Conservation (phyloP, 2,888 invertebrate species). For the Eretmocerus hayati region DNA sequence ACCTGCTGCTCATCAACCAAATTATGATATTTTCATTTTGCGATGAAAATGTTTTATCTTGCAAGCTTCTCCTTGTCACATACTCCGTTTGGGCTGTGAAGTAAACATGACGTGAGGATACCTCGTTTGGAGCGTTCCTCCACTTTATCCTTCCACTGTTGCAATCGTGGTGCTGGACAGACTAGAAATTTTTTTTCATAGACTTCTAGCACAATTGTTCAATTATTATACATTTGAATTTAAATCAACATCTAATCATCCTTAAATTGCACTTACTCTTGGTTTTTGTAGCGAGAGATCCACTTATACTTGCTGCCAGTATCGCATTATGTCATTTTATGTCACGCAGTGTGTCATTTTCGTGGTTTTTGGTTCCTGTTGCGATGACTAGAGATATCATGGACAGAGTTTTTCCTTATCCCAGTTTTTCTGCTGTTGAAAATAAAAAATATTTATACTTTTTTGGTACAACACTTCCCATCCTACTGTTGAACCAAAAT, state of each 20-base stretch:
- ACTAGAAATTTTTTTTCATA: conserved; percentile 78
- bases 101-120: conserved; percentile 56
- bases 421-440: conserved; percentile 69
- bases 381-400: conserved; percentile 67
- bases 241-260: conserved; percentile 2
- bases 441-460: too few relatives aligned
- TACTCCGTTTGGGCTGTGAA: conserved; percentile 77
- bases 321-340: too few relatives aligned
- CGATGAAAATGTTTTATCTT: conserved; percentile 73
- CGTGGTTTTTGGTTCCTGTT: conserved; percentile 43
- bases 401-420: conserved; percentile 75
- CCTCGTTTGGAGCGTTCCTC: conserved; percentile 56
- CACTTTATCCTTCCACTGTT: conserved; percentile 86
- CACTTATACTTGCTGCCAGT: conserved; percentile 28
- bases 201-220: conserved; percentile 24
- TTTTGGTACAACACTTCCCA: not conserved
- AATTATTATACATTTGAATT: conserved; percentile 3
- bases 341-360: too few relatives aligned
- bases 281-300: conserved; percentile 12
- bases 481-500: not conserved
- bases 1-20: conserved; percentile 58
- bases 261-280: conserved; percentile 9
- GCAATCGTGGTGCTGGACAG: conserved; percentile 83
- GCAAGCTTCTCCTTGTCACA: conserved; percentile 51
- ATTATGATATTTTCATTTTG: conserved; percentile 83